Evolutionary conservation across 1,140 invertebrate genomes (phyloP).

Genomic region (Drosophila sp.): DNA sequence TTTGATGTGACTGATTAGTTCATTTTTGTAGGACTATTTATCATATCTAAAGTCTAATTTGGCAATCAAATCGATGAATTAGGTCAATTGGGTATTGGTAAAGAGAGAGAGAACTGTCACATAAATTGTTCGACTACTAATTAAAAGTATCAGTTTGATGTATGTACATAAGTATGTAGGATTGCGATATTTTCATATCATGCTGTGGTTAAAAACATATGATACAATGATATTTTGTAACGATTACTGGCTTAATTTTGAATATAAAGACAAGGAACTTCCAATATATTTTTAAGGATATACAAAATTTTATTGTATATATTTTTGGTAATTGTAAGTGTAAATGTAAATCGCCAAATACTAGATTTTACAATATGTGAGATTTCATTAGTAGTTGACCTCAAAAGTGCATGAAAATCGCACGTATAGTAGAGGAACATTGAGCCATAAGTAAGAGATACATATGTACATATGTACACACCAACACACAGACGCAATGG

Average conservation of each 20-base stretch:
- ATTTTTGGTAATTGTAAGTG: too few relatives aligned
- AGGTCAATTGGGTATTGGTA: constrained; percentile 35
- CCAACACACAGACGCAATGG: neutral
- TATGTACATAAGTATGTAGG: too few relatives aligned
- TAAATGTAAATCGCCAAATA: too few relatives aligned
- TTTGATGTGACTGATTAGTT: constrained; percentile 28
- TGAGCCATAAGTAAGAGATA: neutral
- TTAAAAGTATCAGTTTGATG: neutral
- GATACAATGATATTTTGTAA: too few relatives aligned
- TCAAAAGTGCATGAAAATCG: neutral
- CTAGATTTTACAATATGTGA: too few relatives aligned
- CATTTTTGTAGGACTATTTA: constrained; percentile 6
- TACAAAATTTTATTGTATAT: too few relatives aligned
- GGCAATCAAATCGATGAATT: constrained; percentile 23
- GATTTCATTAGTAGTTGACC: neutral
- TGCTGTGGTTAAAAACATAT: too few relatives aligned
- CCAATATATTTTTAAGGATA: too few relatives aligned
- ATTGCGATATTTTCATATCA: too few relatives aligned
- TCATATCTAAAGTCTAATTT: neutral
- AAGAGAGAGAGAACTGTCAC: too few relatives aligned
- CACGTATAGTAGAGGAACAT: neutral
- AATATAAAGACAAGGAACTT: too few relatives aligned
- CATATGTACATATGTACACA: neutral
- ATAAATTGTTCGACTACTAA: neutral
- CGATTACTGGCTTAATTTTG: too few relatives aligned